Evolutionary conservation across 2,797 vertebrate species (phyloP).

Genomic region (Fratercula arctica): DNA sequence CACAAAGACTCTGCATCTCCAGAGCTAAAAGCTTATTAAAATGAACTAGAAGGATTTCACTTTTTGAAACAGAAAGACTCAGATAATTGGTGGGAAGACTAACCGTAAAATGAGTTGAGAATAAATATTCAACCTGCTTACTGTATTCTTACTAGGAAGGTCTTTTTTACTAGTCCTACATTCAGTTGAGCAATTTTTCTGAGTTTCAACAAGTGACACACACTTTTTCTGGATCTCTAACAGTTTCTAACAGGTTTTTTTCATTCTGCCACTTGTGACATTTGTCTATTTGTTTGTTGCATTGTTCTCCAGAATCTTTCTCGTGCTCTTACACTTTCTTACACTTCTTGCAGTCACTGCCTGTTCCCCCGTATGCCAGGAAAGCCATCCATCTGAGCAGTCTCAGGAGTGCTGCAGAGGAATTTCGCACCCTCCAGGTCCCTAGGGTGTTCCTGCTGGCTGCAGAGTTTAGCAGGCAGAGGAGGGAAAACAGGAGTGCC

Average conservation of each 20-base stretch:
- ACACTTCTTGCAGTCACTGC: background rate
- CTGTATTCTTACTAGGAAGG: background rate
- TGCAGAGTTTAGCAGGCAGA: background rate
- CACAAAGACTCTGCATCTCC: background rate
- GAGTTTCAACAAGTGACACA: background rate
- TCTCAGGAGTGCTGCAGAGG: background rate
- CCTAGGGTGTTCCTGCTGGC: background rate
- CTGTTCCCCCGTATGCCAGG: background rate
- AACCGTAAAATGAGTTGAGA: background rate
- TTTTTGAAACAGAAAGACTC: background rate
- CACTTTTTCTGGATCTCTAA: background rate
- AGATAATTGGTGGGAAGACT: background rate
- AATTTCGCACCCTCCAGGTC: background rate
- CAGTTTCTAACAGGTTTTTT: accelerated
- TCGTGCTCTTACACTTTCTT: background rate
- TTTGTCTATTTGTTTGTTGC: background rate
- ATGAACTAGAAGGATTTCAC: background rate
- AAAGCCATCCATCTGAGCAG: background rate
- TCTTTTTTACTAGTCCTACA: background rate
- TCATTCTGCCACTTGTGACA: background rate
- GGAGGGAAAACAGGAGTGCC: background rate
- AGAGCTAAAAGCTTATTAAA: background rate
- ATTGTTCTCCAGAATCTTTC: background rate
- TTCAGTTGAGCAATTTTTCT: background rate
- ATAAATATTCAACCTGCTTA: background rate